Conservation (phyloP, 2,888 invertebrate genomes). For the Drosophila colorata region DNA sequence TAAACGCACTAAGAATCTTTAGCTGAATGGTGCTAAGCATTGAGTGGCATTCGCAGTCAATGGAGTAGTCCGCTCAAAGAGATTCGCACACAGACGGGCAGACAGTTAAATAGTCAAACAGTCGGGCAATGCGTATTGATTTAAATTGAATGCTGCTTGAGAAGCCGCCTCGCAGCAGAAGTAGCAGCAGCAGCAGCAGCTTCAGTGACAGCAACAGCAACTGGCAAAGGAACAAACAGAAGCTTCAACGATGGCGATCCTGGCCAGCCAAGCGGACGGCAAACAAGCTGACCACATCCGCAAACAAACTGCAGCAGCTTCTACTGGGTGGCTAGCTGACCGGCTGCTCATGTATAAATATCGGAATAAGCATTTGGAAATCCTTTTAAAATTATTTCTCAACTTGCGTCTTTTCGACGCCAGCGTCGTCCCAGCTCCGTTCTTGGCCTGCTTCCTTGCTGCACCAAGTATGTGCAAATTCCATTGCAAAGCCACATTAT, state of each 20-base stretch:
- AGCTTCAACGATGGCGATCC: constrained; percentile 35
- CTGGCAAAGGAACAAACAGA: constrained; percentile 32
- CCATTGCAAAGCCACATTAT: constrained; percentile 82
- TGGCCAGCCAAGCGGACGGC: constrained; percentile 46
- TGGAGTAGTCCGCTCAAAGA: constrained; percentile 48
- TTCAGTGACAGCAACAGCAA: constrained; percentile 24
- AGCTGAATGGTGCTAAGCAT: constrained; percentile 57
- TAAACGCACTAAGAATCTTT: constrained; percentile 62
- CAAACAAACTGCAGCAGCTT: constrained; percentile 61
- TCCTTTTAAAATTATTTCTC: constrained; percentile 80
- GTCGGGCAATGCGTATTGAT: constrained; percentile 58
- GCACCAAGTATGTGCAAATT: constrained; percentile 81
- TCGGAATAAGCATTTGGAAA: constrained; percentile 79
- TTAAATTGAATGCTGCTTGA: constrained; percentile 70
- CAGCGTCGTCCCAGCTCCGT: constrained; percentile 32
- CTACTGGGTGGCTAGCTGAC: constrained; percentile 14
- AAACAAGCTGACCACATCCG: constrained; percentile 74
- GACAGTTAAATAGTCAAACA: constrained; percentile 6
- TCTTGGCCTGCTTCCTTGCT: constrained; percentile 42
- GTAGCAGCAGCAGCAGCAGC: constrained; percentile 7
- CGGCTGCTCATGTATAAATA: constrained; percentile 71
- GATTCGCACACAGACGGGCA: constrained; percentile 9
- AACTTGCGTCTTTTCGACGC: constrained; percentile 80
- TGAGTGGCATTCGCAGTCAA: constrained; percentile 65
- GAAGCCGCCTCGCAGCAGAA: too few relatives aligned